Evolutionary conservation across 2,888 invertebrate genomes (phyloP), one percentile per base, ranked within the genome.

Genomic region (Epirrhoe tristata): DNA sequence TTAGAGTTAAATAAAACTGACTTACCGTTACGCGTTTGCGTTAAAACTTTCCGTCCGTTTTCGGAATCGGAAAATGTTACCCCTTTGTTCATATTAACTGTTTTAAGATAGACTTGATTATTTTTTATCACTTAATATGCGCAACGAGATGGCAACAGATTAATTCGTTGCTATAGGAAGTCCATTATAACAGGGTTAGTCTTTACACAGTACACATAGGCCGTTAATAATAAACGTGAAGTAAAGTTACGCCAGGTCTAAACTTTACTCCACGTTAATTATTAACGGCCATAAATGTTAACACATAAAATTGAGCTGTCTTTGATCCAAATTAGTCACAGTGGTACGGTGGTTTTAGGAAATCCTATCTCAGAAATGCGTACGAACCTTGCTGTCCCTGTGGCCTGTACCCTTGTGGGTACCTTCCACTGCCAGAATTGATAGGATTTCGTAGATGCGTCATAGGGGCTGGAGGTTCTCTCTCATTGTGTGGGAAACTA

Each of bases 321-420:
- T 88, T 89, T 84, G 78, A 85, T 86, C 71, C 85, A 83, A 64
- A 89, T 91, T 91, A 90, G 90, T 91, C 81, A 89, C 84, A 88
- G 86, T 83, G 86, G 91, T 76, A 86, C 85, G 91, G 92, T 92
- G 90, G 90, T 90, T 76, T 79, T 24, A 66, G 63, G 77, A 75
- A 82, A 68, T 74, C 74, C 74, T 74, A 74, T 74, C 74, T 74
- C 73, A 64, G 17, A 57, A 72, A 73, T 73, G 74, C 74, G 74
- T 74, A 93, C 91, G 88, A 89, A 94, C 94, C 94, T 94, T 94
- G 94, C 69, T 92, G 93, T 75, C 87, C 88, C 72, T 93, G 93
- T 68, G 88, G 93, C 71, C 93, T 84, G 78, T 93, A 92, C 76
- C 93, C 93, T 65, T 85, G 90, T 0, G 92, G 92, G 73, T 91